phyloP scores from a whole-genome alignment of 2,113 vertebrate species.

The Paradoxurus hermaphroditus region DNA sequence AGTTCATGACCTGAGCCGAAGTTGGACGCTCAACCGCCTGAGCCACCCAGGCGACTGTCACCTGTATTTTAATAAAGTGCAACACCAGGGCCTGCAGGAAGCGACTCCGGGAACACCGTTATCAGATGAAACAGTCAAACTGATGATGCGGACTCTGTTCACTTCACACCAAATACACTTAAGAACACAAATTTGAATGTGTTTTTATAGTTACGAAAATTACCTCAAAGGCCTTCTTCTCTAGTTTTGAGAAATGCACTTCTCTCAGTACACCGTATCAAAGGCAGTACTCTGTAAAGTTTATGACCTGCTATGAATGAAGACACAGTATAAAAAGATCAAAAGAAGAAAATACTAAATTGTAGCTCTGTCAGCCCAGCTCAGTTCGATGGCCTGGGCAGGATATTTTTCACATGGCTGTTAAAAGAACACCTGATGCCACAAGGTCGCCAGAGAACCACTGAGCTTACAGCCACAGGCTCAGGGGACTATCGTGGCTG shows the following conservation, averaged over 20 bases:
- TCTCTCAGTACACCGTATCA: background rate
- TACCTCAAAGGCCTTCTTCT: background rate
- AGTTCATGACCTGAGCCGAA: no score
- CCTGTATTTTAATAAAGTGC: background rate
- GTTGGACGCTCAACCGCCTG: no score
- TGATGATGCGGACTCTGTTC: background rate
- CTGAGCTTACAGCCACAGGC: background rate
- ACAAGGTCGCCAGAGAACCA: background rate
- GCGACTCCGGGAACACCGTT: background rate
- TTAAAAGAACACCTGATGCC: background rate
- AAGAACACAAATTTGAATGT: conserved; percentile 11
- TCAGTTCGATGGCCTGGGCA: background rate
- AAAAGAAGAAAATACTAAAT: conserved; percentile 30
- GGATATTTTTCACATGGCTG: background rate
- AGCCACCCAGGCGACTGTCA: background rate
- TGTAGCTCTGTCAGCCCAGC: background rate
- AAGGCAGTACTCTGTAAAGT: conserved; percentile 30
- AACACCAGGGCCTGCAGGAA: background rate
- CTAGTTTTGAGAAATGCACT: conserved; percentile 6
- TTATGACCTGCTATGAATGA: background rate
- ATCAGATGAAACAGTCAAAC: conserved; percentile 3
- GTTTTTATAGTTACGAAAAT: conserved; percentile 32
- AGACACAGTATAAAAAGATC: conserved; percentile 31
- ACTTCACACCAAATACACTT: background rate
- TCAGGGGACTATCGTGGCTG: background rate